Percentiles rank a stretch among this genome's conserved stretches.
Evolutionary conservation across 2,113 vertebrate genomes (phyloP).

Genomic region (Turnix velox): DNA sequence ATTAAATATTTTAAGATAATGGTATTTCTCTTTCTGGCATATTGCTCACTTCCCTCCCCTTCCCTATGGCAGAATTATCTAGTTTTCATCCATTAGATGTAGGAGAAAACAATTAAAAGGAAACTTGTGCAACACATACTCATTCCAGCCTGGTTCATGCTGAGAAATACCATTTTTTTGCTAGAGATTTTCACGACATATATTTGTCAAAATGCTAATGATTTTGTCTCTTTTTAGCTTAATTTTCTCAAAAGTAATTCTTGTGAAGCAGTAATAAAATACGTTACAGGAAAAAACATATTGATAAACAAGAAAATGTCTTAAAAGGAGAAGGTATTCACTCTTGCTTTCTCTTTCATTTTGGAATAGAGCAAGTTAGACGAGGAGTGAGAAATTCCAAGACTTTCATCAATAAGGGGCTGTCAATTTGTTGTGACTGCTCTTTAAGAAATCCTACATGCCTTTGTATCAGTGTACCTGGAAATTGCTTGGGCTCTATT

Average conservation of each 20-base stretch:
- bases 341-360: background rate
- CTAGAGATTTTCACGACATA: background rate
- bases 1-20: background rate
- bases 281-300: background rate
- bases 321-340: background rate
- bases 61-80: background rate
- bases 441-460: background rate
- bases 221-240: background rate
- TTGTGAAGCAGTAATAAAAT: background rate
- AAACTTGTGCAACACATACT: fast-evolving
- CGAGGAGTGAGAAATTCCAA: background rate
- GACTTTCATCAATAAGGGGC: background rate
- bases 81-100: background rate
- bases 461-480: background rate
- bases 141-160: background rate
- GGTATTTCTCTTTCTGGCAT: background rate
- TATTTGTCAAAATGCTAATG: background rate
- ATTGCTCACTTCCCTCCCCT: background rate
- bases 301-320: background rate
- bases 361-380: background rate
- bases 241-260: background rate
- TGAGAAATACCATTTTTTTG: background rate
- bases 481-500: background rate
- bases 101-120: background rate
- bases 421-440: background rate